Percentiles rank a stretch among this genome's conserved stretches.
phyloP scores from a whole-genome alignment of 2,797 vertebrate genomes.

The Pseudochromis fuscus region DNA sequence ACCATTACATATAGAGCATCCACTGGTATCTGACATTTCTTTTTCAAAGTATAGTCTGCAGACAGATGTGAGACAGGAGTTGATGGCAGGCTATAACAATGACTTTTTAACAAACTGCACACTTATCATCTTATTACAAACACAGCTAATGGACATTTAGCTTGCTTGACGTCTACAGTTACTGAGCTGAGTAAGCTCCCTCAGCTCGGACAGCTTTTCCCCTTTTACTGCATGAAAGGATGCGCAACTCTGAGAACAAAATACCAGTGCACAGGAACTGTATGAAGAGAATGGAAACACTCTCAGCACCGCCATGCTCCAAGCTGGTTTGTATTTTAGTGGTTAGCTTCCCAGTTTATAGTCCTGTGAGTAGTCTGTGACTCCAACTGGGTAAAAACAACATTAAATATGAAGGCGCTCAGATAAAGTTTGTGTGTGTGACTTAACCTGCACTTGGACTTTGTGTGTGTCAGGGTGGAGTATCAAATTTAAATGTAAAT shows the following conservation, averaged over 20 bases:
- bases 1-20: accelerated
- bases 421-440: neutral
- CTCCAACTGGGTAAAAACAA: neutral
- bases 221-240: neutral
- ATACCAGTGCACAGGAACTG: neutral
- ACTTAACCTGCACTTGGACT: neutral
- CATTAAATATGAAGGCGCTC: too few species aligned
- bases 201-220: too few species aligned
- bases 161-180: neutral
- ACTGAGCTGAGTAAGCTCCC: neutral
- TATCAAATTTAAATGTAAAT: neutral
- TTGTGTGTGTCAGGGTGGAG: neutral
- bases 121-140: neutral
- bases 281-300: neutral
- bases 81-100: neutral
- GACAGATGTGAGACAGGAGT: neutral
- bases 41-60: neutral
- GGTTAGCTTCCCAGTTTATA: neutral
- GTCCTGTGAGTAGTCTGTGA: neutral
- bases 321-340: neutral
- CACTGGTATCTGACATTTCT: neutral
- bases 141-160: neutral
- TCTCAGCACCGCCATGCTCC: neutral
- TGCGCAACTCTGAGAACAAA: neutral
- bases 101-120: neutral